These are phyloP conservation scores for Orchesella cincta DNA, from an alignment of 1,140 invertebrate species.

Conservation along the genomic window DNA sequence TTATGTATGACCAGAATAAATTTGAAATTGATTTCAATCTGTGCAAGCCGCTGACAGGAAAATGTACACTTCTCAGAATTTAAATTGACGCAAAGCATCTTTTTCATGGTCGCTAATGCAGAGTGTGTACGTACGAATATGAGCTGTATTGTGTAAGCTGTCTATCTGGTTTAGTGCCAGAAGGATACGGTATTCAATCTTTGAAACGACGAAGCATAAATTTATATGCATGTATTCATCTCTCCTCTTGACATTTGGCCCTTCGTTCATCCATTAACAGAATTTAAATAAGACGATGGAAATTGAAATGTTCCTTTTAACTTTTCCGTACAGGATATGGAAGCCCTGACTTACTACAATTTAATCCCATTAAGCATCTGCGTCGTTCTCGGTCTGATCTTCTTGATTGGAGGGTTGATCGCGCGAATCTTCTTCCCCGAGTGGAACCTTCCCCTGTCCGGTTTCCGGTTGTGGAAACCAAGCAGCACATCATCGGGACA, in stretches of 20 bases:
- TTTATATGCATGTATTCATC: neutral
- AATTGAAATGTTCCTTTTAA: conserved; percentile 8
- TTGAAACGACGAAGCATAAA: neutral
- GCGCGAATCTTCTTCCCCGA: conserved; percentile 32
- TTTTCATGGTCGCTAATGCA: too few species aligned
- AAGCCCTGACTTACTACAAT: conserved; percentile 38
- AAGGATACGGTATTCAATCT: neutral
- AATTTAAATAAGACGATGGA: conserved; percentile 1
- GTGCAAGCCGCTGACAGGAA: conserved; percentile 19
- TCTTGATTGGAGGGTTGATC: conserved; percentile 36
- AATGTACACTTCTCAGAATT: conserved; percentile 1
- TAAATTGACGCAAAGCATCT: conserved; percentile 12
- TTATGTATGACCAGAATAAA: neutral
- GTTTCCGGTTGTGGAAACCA: conserved; percentile 33
- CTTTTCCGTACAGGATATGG: conserved; percentile 40
- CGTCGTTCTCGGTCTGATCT: conserved; percentile 36
- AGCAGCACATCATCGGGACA: conserved; percentile 22
- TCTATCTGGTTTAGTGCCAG: too few species aligned
- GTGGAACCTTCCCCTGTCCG: conserved; percentile 28
- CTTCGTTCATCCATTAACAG: neutral
- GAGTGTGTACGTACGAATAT: too few species aligned
- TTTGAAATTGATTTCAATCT: conserved; percentile 10
- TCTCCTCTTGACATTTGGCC: neutral
- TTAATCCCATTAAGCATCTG: conserved; percentile 43
- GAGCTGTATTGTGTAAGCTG: too few species aligned